Percentiles rank a stretch among this genome's conserved stretches.
phyloP scores from a whole-genome alignment of 2,113 vertebrate genomes.

The Rhea pennata region DNA sequence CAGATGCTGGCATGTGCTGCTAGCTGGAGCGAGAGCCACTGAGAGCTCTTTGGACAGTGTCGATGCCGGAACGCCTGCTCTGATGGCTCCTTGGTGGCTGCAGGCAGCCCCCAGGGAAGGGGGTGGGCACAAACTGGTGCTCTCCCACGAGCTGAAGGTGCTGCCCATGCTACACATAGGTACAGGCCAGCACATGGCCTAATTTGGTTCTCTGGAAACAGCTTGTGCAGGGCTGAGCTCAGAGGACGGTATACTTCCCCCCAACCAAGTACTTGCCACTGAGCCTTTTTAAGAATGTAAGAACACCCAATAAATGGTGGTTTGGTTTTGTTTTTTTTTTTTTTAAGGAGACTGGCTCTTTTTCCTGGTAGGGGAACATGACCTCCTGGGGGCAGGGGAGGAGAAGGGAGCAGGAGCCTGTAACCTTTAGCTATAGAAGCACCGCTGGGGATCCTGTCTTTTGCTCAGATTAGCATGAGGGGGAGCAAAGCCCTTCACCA shows the following conservation, averaged over 20 bases:
- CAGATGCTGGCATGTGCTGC: accelerated
- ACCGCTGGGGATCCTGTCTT: not conserved
- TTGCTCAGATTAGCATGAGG: not conserved
- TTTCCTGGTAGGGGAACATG: accelerated
- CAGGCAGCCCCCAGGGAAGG: not conserved
- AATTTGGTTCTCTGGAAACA: not conserved
- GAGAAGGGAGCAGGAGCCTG: not conserved
- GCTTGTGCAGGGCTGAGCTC: not conserved
- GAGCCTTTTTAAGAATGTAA: constrained; percentile 41
- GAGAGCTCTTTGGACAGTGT: not conserved
- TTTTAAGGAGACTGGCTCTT: not conserved
- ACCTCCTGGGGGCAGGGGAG: not conserved
- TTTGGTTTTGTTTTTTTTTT: not conserved
- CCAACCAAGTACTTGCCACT: not conserved
- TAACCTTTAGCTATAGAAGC: not conserved
- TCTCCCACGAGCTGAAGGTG: not conserved
- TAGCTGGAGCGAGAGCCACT: accelerated
- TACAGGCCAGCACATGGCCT: accelerated
- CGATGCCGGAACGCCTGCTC: accelerated
- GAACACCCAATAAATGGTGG: constrained; percentile 39
- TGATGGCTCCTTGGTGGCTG: constrained; percentile 19
- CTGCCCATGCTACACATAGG: not conserved
- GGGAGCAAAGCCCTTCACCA: not conserved
- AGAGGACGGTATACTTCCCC: not conserved
- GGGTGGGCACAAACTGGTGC: not conserved